Base-by-base conservation (phyloP, 92 coral and sea anemone genomes). In the Scolanthus callimorphus region DNA sequence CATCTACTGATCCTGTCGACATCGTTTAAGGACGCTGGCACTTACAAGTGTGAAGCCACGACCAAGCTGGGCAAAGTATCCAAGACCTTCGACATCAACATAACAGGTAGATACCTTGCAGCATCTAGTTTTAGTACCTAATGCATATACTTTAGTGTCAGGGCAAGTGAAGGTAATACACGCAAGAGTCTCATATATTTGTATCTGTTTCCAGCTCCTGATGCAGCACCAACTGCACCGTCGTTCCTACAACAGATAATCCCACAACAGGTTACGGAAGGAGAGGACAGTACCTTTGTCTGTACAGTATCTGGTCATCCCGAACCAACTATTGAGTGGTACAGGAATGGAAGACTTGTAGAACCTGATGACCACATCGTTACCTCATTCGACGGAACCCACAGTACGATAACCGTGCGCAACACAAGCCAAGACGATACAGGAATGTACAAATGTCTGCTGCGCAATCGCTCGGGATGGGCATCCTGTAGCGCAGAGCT, bases 31-130 rank as follows among this genome's bases (percentile, higher is more conserved):
- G 94, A 94, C 72, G 65, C 94, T 39, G 99, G 96, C 21, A 78
- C 77, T 43, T 94, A 94, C 61, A 82, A 74, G 54, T 94, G 99
- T 57, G 90, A 69, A 65, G 99, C 91, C 0, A 77, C 68, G 17
- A 84, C 75, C 25, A 81, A 78, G 27, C 73, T 82, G 50, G 99
- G 99, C 2, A 69, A 89, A 13, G 71, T 63, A 25, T 68, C 94
- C 49, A 73, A 80, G 60, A 73, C 73, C 20, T 92, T 88, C 58
- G 86, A 84, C 73, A 84, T 92, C 46, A 80, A 63, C 43, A 79
- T 92, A 20, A 78, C 74, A 73, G 88, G 98, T 92, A 34, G 41
- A 34, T 34, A 34, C 41, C 41, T 34, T 34, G 41, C 41, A 6
- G 41, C 41, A n/a, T n/a, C n/a, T n/a, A n/a, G n/a, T n/a, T n/a